These are phyloP conservation scores for Acipenser transmontanus DNA, from an alignment of 2,797 vertebrate genomes.

Conservation along the genomic window DNA sequence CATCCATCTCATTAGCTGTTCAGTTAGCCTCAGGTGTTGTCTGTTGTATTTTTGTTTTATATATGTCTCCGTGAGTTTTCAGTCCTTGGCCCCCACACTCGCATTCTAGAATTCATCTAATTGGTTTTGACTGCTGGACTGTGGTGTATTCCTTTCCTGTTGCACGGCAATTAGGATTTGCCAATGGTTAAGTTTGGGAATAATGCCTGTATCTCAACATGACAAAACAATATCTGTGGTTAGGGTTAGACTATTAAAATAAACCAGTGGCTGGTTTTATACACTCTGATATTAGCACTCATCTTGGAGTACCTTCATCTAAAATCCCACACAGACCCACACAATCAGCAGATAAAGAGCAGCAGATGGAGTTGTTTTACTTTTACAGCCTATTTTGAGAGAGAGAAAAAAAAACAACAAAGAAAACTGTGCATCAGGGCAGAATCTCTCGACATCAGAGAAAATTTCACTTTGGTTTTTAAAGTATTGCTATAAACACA, in stretches of 20 bases:
- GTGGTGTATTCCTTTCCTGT: neutral
- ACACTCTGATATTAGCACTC: too few relatives aligned
- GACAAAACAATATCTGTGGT: neutral
- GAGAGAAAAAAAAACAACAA: too few relatives aligned
- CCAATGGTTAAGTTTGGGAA: neutral
- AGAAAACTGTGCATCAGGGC: neutral
- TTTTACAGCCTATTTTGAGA: neutral
- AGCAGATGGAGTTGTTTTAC: constrained; percentile 13
- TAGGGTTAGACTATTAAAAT: constrained; percentile 1
- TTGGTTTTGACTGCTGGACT: neutral
- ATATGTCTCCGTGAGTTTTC: neutral
- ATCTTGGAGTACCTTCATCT: neutral
- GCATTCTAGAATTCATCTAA: neutral
- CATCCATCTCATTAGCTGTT: constrained; percentile 16
- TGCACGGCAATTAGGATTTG: neutral
- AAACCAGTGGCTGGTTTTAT: too few relatives aligned
- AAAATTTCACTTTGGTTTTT: neutral
- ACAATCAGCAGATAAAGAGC: neutral
- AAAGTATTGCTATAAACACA: neutral
- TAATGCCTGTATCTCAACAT: neutral
- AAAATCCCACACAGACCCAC: neutral
- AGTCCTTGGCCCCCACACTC: neutral
- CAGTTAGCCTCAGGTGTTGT: constrained; percentile 17
- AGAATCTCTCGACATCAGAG: neutral
- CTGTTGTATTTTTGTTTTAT: neutral